phyloP scores from a whole-genome alignment of 2,113 vertebrate species.

The Potamarius usumacintae region DNA sequence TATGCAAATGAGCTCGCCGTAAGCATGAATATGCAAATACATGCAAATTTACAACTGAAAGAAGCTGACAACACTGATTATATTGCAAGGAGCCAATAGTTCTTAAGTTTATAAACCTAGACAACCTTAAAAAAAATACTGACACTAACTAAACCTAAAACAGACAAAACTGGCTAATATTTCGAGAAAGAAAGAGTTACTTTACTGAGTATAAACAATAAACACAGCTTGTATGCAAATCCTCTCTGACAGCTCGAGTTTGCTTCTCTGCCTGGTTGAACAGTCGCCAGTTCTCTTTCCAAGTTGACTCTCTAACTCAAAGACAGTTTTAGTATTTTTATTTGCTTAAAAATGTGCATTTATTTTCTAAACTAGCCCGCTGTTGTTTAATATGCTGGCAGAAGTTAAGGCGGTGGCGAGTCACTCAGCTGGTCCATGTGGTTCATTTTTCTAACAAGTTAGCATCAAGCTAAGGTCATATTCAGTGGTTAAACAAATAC shows the following conservation, averaged over 20 bases:
- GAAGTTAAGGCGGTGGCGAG: background rate
- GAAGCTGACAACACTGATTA: background rate
- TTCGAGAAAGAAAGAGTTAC: background rate
- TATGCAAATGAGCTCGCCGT: background rate
- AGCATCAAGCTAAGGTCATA: conserved; percentile 42
- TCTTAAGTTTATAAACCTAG: background rate
- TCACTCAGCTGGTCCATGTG: conserved; percentile 2
- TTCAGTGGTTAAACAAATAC: conserved; percentile 52
- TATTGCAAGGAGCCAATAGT: background rate
- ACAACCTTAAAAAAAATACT: background rate
- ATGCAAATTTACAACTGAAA: background rate
- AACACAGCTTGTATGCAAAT: background rate
- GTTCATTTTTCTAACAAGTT: conserved; percentile 22
- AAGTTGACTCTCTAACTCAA: background rate
- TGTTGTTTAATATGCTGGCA: background rate
- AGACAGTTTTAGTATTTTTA: no score
- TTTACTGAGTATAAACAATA: background rate
- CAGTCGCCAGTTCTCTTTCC: background rate
- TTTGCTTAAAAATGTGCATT: background rate
- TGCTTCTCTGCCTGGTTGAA: background rate
- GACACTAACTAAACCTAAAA: background rate
- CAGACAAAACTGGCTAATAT: background rate
- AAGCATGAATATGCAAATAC: background rate
- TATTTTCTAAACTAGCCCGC: background rate
- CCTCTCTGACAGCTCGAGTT: background rate